Percentiles rank a stretch among this genome's conserved stretches.
Evolutionary conservation across 2,113 vertebrate species (phyloP).

Genomic region (Chionomys nivalis): DNA sequence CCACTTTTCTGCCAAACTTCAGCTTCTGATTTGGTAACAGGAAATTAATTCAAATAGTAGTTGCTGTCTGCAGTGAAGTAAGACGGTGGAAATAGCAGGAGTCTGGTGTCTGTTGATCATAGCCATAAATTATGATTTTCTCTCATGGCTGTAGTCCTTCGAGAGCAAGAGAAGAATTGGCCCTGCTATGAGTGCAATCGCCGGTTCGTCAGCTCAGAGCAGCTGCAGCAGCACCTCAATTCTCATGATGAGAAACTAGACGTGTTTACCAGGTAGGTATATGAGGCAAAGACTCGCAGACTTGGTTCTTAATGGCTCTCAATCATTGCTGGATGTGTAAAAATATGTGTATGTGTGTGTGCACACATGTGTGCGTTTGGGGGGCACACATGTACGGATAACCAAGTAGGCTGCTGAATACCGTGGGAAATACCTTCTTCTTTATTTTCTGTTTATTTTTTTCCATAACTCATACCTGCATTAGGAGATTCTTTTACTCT

Average conservation of each 20-base stretch:
- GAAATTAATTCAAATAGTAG: background rate
- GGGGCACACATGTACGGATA: background rate
- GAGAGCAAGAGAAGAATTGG: constrained; percentile 99
- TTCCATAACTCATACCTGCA: background rate
- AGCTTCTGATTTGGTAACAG: constrained; percentile 57
- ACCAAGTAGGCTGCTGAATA: background rate
- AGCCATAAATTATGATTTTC: constrained; percentile 23
- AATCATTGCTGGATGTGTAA: background rate
- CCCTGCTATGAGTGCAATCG: constrained; percentile 98
- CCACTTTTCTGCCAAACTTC: background rate
- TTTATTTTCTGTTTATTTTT: background rate
- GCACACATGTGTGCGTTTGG: background rate
- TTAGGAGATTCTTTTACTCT: background rate
- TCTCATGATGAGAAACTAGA: constrained; percentile 97
- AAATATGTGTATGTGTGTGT: background rate
- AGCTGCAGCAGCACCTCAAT: constrained; percentile 98
- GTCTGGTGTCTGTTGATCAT: background rate
- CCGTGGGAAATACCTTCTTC: background rate
- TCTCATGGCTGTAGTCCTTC: constrained; percentile 86
- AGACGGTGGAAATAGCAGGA: background rate
- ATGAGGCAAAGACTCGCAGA: background rate
- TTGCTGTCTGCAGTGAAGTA: background rate
- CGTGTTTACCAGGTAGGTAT: constrained; percentile 91
- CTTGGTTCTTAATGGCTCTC: background rate
- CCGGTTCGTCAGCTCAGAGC: constrained; percentile 97